Percentiles rank a stretch among this genome's conserved stretches.
Conservation (phyloP, 2,888 invertebrate species). For the Drosophila merina region DNA sequence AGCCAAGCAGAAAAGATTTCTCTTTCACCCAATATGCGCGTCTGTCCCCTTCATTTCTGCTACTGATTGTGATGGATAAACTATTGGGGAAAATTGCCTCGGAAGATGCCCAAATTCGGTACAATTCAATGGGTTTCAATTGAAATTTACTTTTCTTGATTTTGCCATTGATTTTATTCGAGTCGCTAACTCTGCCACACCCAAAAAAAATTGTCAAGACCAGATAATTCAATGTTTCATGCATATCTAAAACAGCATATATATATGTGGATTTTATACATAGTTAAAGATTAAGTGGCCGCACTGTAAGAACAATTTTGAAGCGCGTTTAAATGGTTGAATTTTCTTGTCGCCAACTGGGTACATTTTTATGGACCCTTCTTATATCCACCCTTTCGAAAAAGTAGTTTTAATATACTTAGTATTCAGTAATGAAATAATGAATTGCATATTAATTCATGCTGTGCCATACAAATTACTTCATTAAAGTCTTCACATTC, state of each 20-base stretch:
- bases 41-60: constrained; percentile 43
- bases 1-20: constrained; percentile 75
- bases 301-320: background rate
- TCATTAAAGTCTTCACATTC: constrained; percentile 60
- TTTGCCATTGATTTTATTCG: constrained; percentile 56
- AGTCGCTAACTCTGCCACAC: constrained; percentile 51
- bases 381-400: constrained; percentile 26
- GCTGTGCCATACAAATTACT: constrained; percentile 71
- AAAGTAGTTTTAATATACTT: background rate
- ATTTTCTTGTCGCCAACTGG: constrained; percentile 47
- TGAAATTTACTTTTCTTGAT: constrained; percentile 59
- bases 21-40: constrained; percentile 3
- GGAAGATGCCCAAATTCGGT: constrained; percentile 30
- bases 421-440: constrained; percentile 8
- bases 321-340: constrained; percentile 2
- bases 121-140: constrained; percentile 70
- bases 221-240: constrained; percentile 37
- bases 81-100: constrained; percentile 54
- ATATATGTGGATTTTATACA: background rate
- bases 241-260: background rate
- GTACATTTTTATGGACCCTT: constrained; percentile 48
- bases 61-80: constrained; percentile 80
- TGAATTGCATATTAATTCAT: constrained; percentile 55
- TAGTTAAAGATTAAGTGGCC: background rate
- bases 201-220: constrained; percentile 53